Evolutionary conservation across 2,888 invertebrate genomes (phyloP).

Genomic region (Cenopis cana): DNA sequence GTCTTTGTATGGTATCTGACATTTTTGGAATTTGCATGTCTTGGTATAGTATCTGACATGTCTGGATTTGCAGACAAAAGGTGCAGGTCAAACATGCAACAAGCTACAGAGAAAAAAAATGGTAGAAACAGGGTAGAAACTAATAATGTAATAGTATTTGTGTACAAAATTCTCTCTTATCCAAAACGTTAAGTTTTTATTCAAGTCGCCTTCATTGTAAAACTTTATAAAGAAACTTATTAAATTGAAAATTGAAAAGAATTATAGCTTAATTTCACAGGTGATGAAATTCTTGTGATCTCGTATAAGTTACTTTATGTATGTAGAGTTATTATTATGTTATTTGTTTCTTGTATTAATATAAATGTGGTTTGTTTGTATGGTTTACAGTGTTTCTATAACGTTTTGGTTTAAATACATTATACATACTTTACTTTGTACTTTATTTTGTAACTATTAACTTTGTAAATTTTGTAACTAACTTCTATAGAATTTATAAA

Average conservation of each 20-base stretch:
- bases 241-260: constrained; percentile 5
- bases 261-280: constrained; percentile 14
- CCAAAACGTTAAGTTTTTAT: background rate
- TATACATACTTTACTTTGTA: constrained; percentile 61
- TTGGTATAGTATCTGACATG: no score
- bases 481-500: no score
- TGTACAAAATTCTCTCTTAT: background rate
- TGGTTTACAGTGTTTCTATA: constrained; percentile 80
- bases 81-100: background rate
- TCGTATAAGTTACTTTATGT: constrained; percentile 52
- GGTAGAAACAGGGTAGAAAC: background rate
- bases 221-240: background rate
- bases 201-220: constrained; percentile 6
- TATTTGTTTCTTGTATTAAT: constrained; percentile 66
- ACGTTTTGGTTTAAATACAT: constrained; percentile 72
- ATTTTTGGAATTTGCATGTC: no score
- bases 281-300: constrained; percentile 60
- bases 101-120: background rate
- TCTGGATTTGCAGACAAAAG: no score
- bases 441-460: no score
- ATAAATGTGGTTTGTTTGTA: constrained; percentile 72
- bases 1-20: no score
- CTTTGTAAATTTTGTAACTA: no score
- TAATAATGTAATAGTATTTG: background rate
- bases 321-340: constrained; percentile 55